Conservation (phyloP, 2,888 invertebrate species). For the Bruchidius siliquastri region DNA sequence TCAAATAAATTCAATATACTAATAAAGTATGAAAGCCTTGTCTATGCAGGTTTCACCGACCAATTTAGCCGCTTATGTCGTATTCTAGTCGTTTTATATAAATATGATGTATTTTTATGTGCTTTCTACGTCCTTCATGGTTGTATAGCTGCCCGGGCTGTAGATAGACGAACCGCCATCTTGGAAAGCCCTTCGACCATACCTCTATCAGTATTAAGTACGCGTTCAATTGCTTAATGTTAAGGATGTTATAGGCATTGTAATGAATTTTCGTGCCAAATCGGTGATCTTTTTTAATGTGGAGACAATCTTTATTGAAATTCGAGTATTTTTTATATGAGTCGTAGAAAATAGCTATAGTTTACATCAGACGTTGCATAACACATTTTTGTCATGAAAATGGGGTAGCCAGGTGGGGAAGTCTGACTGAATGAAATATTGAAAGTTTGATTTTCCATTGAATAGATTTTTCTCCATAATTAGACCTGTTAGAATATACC, state of each 20-base stretch:
- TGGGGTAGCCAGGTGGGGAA: background rate
- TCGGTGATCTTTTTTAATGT: background rate
- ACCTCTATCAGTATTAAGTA: background rate
- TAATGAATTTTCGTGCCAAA: background rate
- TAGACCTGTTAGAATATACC: too few species aligned
- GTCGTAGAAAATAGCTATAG: background rate
- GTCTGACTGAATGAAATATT: too few species aligned
- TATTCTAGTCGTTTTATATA: constrained; percentile 48
- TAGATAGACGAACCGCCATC: background rate
- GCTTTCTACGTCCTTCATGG: constrained; percentile 44
- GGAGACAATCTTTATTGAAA: background rate
- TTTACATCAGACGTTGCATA: background rate
- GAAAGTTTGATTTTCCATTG: too few species aligned
- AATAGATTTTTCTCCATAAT: too few species aligned
- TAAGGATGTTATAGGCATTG: background rate
- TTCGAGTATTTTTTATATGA: background rate
- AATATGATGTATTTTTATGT: constrained; percentile 47
- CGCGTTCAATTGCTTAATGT: background rate
- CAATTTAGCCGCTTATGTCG: constrained; percentile 42
- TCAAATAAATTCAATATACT: too few species aligned
- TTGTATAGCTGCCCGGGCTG: constrained; percentile 27
- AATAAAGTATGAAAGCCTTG: background rate
- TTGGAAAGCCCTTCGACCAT: background rate
- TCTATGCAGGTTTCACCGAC: constrained; percentile 31
- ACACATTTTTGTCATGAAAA: background rate